Conservation (phyloP, 2,888 invertebrate species). For the Drosophila robusta region DNA sequence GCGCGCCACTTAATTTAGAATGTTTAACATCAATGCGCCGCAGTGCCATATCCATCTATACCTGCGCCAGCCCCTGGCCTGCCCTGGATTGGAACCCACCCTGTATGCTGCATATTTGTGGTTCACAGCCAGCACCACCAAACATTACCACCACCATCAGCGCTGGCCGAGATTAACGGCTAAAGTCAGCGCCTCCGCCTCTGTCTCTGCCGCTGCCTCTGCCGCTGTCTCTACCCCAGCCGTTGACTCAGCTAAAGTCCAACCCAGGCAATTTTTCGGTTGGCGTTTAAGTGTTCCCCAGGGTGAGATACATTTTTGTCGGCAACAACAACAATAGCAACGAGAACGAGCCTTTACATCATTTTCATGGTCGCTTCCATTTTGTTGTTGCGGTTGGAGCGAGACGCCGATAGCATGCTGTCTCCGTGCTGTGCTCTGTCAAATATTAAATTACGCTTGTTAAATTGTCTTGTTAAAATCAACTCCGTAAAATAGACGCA, state of each 20-base stretch:
- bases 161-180: constrained; percentile 71
- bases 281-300: constrained; percentile 83
- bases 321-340: constrained; percentile 38
- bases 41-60: constrained; percentile 47
- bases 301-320: constrained; percentile 83
- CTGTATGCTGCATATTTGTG: constrained; percentile 42
- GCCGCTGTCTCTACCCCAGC: neutral
- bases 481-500: constrained; percentile 80
- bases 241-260: constrained; percentile 20
- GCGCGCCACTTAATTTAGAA: constrained; percentile 83
- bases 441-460: constrained; percentile 85
- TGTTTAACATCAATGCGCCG: constrained; percentile 76
- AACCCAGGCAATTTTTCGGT: constrained; percentile 76
- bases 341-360: constrained; percentile 70
- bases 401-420: constrained; percentile 30
- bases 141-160: constrained; percentile 12
- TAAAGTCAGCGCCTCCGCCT: constrained; percentile 66
- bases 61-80: constrained; percentile 22
- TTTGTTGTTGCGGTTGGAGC: constrained; percentile 72
- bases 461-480: constrained; percentile 84
- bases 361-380: constrained; percentile 79
- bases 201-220: neutral
- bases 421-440: constrained; percentile 65
- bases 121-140: constrained; percentile 49
- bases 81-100: constrained; percentile 35